Conservation (phyloP, 2,888 invertebrate species). For the Glyphotaelius pellucidus region DNA sequence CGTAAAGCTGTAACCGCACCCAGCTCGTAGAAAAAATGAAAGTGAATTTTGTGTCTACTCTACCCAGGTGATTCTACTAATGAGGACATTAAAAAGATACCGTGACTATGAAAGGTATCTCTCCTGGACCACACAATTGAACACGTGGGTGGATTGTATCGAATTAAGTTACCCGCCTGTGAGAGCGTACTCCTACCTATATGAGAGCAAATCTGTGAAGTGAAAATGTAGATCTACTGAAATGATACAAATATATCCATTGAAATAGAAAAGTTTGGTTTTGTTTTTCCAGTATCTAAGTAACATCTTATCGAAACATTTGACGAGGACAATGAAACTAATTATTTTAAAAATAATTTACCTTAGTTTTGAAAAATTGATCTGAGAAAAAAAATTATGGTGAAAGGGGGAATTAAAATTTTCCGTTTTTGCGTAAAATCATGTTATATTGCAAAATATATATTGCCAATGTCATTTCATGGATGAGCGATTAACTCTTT, state of each 20-base stretch:
- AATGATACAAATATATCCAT: conserved; percentile 3
- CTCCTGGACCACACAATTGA: background rate
- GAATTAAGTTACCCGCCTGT: background rate
- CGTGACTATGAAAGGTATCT: background rate
- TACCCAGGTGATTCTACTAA: background rate
- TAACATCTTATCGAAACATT: background rate
- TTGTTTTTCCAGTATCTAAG: background rate
- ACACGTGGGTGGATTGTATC: background rate
- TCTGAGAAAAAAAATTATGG: background rate
- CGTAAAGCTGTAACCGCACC: background rate
- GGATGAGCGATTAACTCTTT: too few relatives aligned
- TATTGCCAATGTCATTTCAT: too few relatives aligned
- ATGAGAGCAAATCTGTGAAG: background rate
- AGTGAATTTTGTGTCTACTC: background rate
- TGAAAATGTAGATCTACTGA: background rate
- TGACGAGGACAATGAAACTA: background rate
- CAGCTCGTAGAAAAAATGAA: conserved; percentile 25
- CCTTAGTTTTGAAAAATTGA: background rate
- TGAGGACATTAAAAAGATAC: background rate
- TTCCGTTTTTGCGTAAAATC: too few relatives aligned
- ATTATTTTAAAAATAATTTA: background rate
- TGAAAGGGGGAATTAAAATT: background rate
- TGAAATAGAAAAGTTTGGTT: background rate
- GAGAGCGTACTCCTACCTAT: too few relatives aligned
- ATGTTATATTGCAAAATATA: too few relatives aligned